phyloP scores from a whole-genome alignment of 2,888 invertebrate genomes.

The Meiosimyza platycephala region DNA sequence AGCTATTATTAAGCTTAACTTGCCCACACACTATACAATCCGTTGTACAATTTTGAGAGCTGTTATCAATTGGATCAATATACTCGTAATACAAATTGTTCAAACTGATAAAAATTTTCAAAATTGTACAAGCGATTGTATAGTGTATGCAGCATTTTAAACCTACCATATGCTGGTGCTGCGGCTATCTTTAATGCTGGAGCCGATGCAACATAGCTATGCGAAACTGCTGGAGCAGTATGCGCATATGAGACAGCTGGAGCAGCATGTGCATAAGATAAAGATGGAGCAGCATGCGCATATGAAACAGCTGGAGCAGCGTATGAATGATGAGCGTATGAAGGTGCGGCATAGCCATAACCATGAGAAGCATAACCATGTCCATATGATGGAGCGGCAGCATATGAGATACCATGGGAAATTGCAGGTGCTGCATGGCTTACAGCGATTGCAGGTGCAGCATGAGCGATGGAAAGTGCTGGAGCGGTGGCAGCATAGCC shows the following conservation, averaged over 20 bases:
- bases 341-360: conserved; percentile 37
- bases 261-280: conserved; percentile 38
- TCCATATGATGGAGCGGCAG: conserved; percentile 45
- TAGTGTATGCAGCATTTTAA: not conserved
- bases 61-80: too few relatives aligned
- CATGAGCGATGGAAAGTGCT: conserved; percentile 39
- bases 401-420: conserved; percentile 44
- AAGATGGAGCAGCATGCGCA: conserved; percentile 40
- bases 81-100: too few relatives aligned
- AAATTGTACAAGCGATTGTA: too few relatives aligned
- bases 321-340: conserved; percentile 33
- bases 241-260: conserved; percentile 43
- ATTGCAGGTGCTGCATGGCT: conserved; percentile 52
- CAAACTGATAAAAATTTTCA: too few relatives aligned
- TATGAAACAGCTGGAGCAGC: conserved; percentile 32
- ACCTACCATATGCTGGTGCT: conserved; percentile 63
- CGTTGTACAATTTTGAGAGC: too few relatives aligned
- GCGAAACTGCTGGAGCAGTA: conserved; percentile 44
- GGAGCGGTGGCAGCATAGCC: conserved; percentile 51
- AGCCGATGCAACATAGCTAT: conserved; percentile 44
- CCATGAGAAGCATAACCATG: conserved; percentile 47
- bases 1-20: too few relatives aligned
- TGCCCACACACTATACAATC: too few relatives aligned
- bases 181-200: conserved; percentile 57
- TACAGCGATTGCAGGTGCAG: conserved; percentile 39